A percentile compares a stretch with the other conserved stretches of the same genome.
phyloP scores from a whole-genome alignment of 2,797 vertebrate genomes.

The Centropyge bicolor region DNA sequence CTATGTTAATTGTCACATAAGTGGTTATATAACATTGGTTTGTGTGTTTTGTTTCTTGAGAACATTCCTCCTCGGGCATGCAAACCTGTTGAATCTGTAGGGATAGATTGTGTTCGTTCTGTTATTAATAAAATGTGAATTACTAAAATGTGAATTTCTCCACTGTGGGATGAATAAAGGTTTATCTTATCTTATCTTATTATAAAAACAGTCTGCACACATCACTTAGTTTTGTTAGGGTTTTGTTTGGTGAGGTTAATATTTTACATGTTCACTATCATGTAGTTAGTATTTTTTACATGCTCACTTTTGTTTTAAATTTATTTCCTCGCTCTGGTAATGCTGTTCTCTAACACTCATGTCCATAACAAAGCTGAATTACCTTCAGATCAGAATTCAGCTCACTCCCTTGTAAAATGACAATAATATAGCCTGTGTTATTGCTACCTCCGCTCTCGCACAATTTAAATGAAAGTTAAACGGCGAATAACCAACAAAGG shows the following conservation, averaged over 20 bases:
- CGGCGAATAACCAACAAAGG: conserved; percentile 33
- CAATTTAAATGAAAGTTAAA: conserved; percentile 37
- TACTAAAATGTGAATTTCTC: too few relatives aligned
- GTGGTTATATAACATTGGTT: neutral
- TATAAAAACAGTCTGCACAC: neutral
- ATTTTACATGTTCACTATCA: neutral
- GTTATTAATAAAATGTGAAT: conserved; percentile 1
- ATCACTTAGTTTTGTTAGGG: neutral
- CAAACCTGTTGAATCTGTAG: neutral
- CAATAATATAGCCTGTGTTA: conserved; percentile 27
- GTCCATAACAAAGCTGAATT: neutral
- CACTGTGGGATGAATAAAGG: too few relatives aligned
- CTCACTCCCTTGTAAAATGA: conserved; percentile 14
- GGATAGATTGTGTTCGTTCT: neutral
- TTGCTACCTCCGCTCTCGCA: conserved; percentile 10
- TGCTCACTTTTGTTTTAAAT: neutral
- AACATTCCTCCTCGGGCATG: neutral
- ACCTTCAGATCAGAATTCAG: conserved; percentile 35
- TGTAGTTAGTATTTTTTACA: neutral
- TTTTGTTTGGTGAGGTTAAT: neutral
- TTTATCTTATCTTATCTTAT: too few relatives aligned
- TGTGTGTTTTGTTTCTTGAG: neutral
- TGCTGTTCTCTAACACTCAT: neutral
- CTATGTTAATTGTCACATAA: conserved; percentile 3
- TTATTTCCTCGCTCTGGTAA: neutral